A percentile compares a stretch with the other conserved stretches of the same genome.
Conservation (phyloP, 2,888 invertebrate genomes). For the Ormia ochracea region DNA sequence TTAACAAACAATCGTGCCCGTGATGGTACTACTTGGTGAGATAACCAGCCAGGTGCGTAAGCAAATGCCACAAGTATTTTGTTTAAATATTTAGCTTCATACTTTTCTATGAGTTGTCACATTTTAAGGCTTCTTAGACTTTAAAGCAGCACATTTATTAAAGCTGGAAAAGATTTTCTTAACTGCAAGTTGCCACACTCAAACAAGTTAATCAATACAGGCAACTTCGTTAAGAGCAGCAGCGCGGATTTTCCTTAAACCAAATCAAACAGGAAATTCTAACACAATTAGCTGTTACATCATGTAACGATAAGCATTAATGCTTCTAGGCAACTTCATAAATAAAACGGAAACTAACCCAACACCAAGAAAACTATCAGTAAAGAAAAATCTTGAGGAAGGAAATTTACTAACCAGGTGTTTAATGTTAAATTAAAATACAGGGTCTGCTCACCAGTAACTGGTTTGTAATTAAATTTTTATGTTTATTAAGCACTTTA, state of each 20-base stretch:
- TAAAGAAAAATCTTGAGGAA: not conserved
- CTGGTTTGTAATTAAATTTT: not conserved
- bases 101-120: constrained; percentile 34
- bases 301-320: constrained; percentile 28
- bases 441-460: not conserved
- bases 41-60: constrained; percentile 48
- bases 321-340: not conserved
- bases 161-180: not conserved
- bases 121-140: constrained; percentile 11
- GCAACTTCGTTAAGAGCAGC: too few relatives aligned
- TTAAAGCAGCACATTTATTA: not conserved
- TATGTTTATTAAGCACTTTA: not conserved
- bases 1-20: not conserved
- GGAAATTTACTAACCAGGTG: constrained; percentile 22
- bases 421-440: not conserved
- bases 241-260: not conserved
- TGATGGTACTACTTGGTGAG: not conserved
- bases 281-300: constrained; percentile 50
- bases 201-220: constrained; percentile 29
- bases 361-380: not conserved
- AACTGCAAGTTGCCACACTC: not conserved
- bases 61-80: not conserved
- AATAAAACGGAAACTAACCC: constrained; percentile 28
- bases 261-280: constrained; percentile 44
- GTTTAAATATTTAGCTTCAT: not conserved